Conservation (phyloP, 2,888 invertebrate genomes). For the Hirtodrosophila cameraria region DNA sequence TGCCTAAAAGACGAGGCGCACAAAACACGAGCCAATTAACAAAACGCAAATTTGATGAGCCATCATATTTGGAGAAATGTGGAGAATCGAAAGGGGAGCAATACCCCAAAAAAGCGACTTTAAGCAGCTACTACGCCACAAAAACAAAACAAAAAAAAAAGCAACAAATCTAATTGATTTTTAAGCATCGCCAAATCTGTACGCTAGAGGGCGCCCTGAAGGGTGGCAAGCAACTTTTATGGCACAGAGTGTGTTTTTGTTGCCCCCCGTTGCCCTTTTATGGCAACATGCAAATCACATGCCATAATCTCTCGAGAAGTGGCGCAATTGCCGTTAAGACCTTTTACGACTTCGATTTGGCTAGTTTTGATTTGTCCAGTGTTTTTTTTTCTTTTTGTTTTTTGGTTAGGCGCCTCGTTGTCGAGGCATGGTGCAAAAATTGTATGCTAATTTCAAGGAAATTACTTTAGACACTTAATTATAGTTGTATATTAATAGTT, state of each 20-base stretch:
- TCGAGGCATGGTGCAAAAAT: constrained; percentile 46
- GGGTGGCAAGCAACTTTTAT: constrained; percentile 27
- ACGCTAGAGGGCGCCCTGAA: constrained; percentile 45
- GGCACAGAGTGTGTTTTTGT: constrained; percentile 15
- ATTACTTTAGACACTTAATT: constrained; percentile 53
- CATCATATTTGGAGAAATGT: constrained; percentile 24
- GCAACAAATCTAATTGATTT: constrained; percentile 57
- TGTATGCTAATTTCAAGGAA: constrained; percentile 67
- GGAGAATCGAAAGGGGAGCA: constrained; percentile 16
- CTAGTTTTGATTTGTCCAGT: constrained; percentile 12
- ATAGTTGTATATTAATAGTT: constrained; percentile 30
- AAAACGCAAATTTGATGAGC: constrained; percentile 63
- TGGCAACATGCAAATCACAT: constrained; percentile 66
- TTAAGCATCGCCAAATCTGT: constrained; percentile 47
- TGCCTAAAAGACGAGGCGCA: constrained; percentile 18
- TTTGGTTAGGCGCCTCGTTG: constrained; percentile 54
- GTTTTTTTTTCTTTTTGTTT: constrained; percentile 33
- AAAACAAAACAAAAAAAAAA: constrained; percentile 14
- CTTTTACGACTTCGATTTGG: constrained; percentile 48
- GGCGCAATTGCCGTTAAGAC: constrained; percentile 66
- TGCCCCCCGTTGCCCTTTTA: constrained; percentile 37
- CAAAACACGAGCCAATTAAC: constrained; percentile 52
- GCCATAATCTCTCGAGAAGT: constrained; percentile 48
- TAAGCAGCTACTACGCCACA: background rate
- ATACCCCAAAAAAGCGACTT: background rate